phyloP scores from a whole-genome alignment of 2,113 vertebrate genomes.

The Myotis lucifugus region DNA sequence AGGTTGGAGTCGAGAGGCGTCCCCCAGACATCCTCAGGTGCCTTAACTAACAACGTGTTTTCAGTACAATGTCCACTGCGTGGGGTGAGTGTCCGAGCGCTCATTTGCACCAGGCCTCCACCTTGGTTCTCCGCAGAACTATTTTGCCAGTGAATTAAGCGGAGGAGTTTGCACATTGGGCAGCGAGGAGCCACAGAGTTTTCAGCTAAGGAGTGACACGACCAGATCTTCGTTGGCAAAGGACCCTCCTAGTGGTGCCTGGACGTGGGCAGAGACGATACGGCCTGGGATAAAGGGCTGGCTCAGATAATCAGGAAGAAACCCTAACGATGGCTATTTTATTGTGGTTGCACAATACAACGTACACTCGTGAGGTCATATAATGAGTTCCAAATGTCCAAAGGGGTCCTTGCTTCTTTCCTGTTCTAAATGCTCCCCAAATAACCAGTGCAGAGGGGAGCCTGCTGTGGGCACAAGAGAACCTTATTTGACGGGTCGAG shows the following conservation, averaged over 20 bases:
- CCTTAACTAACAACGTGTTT: too few species aligned
- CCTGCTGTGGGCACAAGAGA: not conserved
- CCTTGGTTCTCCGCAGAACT: not conserved
- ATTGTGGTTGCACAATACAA: not conserved
- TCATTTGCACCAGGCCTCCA: not conserved
- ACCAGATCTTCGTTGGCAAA: not conserved
- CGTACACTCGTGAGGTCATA: not conserved
- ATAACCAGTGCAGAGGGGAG: not conserved
- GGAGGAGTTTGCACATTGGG: not conserved
- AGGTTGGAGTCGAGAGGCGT: not conserved
- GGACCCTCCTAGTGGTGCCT: not conserved
- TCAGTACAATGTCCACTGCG: not conserved
- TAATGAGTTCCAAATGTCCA: not conserved
- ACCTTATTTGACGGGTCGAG: not conserved
- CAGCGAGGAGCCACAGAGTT: not conserved
- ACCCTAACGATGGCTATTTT: not conserved
- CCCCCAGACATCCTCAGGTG: not conserved
- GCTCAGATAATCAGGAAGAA: not conserved
- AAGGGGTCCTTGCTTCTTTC: not conserved
- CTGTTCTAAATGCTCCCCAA: not conserved
- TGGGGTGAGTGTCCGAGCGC: not conserved
- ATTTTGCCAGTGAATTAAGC: not conserved
- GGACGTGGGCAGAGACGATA: not conserved
- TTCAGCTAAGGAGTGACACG: not conserved
- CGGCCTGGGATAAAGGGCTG: not conserved